Evolutionary conservation across 2,888 invertebrate genomes (phyloP).

Genomic region (Eristalis tenax): DNA sequence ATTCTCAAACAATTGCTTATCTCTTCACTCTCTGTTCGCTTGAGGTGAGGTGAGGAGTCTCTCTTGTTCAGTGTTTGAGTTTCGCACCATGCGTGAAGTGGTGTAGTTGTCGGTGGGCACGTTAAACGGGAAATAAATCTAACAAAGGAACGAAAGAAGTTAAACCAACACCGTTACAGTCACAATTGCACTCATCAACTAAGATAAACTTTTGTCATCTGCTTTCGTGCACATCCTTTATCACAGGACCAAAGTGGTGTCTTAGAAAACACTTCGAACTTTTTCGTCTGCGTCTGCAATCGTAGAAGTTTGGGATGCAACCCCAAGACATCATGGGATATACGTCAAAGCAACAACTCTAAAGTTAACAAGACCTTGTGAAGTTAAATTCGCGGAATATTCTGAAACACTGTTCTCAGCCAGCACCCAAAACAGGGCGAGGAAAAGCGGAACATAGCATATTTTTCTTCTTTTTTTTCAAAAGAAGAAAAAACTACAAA

Average conservation of each 20-base stretch:
- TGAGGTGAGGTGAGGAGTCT: slow-evolving; percentile 26
- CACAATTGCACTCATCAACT: not conserved
- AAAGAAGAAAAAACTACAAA: slow-evolving; percentile 41
- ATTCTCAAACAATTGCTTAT: not conserved
- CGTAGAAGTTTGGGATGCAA: not conserved
- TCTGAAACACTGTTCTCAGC: not conserved
- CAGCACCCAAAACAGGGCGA: slow-evolving; percentile 7
- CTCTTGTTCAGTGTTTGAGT: slow-evolving; percentile 70
- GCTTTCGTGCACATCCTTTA: not conserved
- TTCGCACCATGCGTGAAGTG: slow-evolving; percentile 70
- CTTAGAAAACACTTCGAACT: not conserved
- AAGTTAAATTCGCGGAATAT: not conserved
- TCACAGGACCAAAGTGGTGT: not conserved
- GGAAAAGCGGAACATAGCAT: slow-evolving; percentile 15
- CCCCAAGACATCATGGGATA: not conserved
- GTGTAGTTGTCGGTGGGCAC: slow-evolving; percentile 61
- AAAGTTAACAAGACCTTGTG: not conserved
- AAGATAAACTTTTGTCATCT: not conserved
- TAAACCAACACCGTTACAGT: not conserved
- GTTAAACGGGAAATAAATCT: slow-evolving; percentile 24
- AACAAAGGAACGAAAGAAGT: slow-evolving; percentile 8
- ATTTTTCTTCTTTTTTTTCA: slow-evolving; percentile 42
- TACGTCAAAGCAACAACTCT: not conserved
- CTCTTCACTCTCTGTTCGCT: slow-evolving; percentile 27
- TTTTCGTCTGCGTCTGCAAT: not conserved